Conservation (phyloP, 1,140 invertebrate species). For the Ostrea denselamellosa region DNA sequence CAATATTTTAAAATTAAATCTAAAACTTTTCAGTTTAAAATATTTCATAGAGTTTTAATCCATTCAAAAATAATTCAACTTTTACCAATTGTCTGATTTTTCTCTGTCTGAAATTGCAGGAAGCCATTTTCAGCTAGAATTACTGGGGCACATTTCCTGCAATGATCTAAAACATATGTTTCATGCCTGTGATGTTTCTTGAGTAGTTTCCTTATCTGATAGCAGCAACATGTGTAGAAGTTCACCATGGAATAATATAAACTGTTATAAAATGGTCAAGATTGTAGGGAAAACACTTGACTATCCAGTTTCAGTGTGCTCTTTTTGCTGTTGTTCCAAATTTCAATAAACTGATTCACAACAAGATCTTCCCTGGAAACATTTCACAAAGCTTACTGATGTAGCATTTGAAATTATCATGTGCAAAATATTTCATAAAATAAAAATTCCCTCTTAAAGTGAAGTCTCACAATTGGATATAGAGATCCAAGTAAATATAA, state of each 20-base stretch:
- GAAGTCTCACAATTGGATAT: constrained; percentile 1
- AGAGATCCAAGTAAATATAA: constrained; percentile 1
- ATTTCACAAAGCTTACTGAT: too few relatives aligned
- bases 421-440: not conserved
- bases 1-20: too few relatives aligned
- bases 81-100: not conserved
- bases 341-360: not conserved
- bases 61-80: not conserved
- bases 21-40: not conserved
- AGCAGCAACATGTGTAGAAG: not conserved
- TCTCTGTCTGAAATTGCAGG: not conserved
- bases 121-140: not conserved
- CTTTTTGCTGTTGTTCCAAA: not conserved
- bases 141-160: constrained; percentile 18
- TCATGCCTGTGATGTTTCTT: constrained; percentile 1
- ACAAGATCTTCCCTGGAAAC: too few relatives aligned
- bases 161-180: constrained; percentile 30
- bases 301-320: not conserved
- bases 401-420: too few relatives aligned
- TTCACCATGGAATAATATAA: constrained; percentile 1
- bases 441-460: not conserved
- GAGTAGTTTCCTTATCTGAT: not conserved
- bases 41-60: not conserved
- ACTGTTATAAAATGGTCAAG: not conserved
- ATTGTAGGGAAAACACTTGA: not conserved